Base-by-base conservation (phyloP, 1,140 invertebrate genomes). In the Halictus rubicundus region DNA sequence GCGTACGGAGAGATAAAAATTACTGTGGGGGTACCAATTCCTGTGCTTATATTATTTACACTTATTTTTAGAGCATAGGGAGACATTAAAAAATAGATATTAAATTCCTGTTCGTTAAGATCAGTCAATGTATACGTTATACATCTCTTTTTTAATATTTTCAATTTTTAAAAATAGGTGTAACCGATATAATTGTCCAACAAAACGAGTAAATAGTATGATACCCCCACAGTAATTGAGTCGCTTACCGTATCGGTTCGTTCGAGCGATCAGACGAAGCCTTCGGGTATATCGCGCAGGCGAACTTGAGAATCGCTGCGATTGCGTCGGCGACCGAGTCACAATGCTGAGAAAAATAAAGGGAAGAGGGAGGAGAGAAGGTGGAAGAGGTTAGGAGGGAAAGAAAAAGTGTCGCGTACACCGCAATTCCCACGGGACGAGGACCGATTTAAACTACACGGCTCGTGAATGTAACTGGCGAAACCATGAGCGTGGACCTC, bases 381-480 rank as follows among this genome's bases (percentile, higher is more conserved):
- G 70, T 60, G 70, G 78, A 79, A 82, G 68, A 72, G 52, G 69
- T 72, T 72, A 82, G 65, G 27, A 80, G 65, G 76, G 49, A 78
- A 76, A 80, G 78, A 82, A 83, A 83, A 83, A 82, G 68, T 82
- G 78, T 80, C 81, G 77, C 78, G 77, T 79, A 80, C 59, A 64
- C 70, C 69, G 68, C 71, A 68, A 82, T 82, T 82, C 81, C 78
- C 81, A 82, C 77, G 81, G 64, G 81, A 39, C 65, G 57, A 74
- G 65, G 77, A 61, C 75, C 75, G 68, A 77, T 77, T 74, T 81
- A 59, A 81, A 70, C 66, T 27, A 81, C 68, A 77, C 68, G 72
- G 64, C 78, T 54, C 42, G 78, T 68, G 71, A 61, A 73, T 68
- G 78, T 74, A 68, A 74, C 78, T 74, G 69, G 52, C 66, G 49